These are phyloP conservation scores for Cerceris ruficornis DNA, from an alignment of 2,888 invertebrate species.

Conservation along the genomic window DNA sequence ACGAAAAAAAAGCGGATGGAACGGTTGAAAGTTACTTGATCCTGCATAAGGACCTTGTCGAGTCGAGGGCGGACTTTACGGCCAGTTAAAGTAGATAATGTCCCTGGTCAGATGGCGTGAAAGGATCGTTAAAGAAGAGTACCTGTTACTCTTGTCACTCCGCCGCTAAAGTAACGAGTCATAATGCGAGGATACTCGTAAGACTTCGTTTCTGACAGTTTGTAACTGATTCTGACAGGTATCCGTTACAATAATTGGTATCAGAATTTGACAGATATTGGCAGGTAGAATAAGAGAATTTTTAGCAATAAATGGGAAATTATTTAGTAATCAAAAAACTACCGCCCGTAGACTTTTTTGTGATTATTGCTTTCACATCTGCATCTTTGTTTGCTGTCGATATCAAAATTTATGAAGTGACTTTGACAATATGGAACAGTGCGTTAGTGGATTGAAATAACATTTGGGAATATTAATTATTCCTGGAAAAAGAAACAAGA, in stretches of 20 bases:
- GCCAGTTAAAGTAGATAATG: slow-evolving; percentile 37
- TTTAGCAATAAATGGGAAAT: no score
- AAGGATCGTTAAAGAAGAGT: slow-evolving; percentile 38
- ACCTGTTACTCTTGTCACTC: slow-evolving; percentile 43
- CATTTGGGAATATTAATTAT: no score
- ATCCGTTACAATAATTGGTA: not conserved
- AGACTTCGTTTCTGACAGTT: not conserved
- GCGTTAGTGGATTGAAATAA: no score
- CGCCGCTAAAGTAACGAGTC: not conserved
- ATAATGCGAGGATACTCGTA: not conserved
- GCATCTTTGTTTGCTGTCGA: no score
- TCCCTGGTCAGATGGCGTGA: slow-evolving; percentile 36
- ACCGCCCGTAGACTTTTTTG: no score
- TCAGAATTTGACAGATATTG: no score
- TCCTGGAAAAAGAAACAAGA: no score
- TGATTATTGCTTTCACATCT: no score
- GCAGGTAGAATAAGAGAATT: no score
- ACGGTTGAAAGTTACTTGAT: slow-evolving; percentile 28
- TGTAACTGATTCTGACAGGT: not conserved
- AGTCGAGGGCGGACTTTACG: slow-evolving; percentile 26
- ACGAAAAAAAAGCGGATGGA: slow-evolving; percentile 2
- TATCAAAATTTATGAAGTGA: no score
- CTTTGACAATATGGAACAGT: no score
- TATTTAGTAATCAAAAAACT: no score
- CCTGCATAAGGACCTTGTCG: slow-evolving; percentile 21